Evolutionary conservation across 2,888 invertebrate genomes (phyloP), one percentile per base, ranked within the genome.

Genomic region (Ennomos quercinarius): DNA sequence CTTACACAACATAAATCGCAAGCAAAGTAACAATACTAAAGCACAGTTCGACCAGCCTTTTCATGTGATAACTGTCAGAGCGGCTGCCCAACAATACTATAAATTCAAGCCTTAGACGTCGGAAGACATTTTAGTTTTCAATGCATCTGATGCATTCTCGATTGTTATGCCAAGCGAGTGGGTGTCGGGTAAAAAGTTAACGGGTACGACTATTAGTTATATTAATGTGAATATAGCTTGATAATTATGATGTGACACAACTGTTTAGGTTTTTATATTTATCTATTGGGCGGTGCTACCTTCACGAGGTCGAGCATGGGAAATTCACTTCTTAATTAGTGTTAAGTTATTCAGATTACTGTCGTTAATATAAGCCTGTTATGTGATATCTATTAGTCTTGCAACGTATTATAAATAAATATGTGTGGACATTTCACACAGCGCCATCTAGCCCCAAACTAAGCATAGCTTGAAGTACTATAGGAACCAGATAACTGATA

Each of bases 41-140:
- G 76, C 70, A 70, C 67, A 74, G 73, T 77, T 70, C 74, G 72
- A 76, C 68, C 70, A 70, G 75, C 72, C 76, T 73, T 73, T 81
- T 78, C 69, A 80, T 77, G 78, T 83, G 88, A 90, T 91, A 89
- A 85, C 89, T 88, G 86, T 86, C 82, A 80, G 77, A 86, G 87
- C 84, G 81, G 72, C 73, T 76, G 73, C 73, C 74, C 70, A 70
- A 77, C 81, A 74, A 74, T 76, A 80, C 83, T 73, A 89, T 90
- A 91, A 91, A 91, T 91, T 80, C 74, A 81, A 68, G 56, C 74
- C 77, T 80, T 76, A 76, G 78, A 77, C 72, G 75, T 70, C 73
- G 76, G 81, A 81, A 84, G 83, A 87, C 87, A 85, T 84, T 87
- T 85, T 74, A 78, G 82, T 83, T 83, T 84, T 84, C 79, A 82